A percentile compares a stretch with the other conserved stretches of the same genome.
These are phyloP conservation scores for Pemphredon lugubris DNA, from an alignment of 2,888 invertebrate species.

Conservation along the genomic window DNA sequence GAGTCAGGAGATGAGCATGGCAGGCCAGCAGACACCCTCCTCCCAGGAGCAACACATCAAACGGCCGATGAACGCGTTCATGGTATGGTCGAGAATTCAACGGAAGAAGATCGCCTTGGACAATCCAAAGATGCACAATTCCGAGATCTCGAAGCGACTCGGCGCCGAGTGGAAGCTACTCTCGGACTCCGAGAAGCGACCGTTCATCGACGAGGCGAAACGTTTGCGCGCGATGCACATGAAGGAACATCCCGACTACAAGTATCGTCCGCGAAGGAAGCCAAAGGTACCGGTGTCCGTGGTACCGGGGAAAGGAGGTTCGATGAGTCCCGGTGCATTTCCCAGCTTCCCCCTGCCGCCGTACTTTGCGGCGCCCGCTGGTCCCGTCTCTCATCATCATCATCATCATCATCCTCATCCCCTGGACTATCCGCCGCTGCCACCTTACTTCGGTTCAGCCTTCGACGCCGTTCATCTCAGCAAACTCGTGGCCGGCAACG, in stretches of 20 bases:
- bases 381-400: slow-evolving; percentile 81
- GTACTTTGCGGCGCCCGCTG: slow-evolving; percentile 85
- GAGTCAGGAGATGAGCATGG: slow-evolving; percentile 54
- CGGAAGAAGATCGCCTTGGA: slow-evolving; percentile 95
- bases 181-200: slow-evolving; percentile 92
- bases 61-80: slow-evolving; percentile 98
- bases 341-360: slow-evolving; percentile 85
- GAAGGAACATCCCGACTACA: slow-evolving; percentile 96
- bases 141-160: slow-evolving; percentile 94
- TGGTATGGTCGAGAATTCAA: slow-evolving; percentile 97
- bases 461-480: slow-evolving; percentile 86
- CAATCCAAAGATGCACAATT: slow-evolving; percentile 96
- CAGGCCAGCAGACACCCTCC: slow-evolving; percentile 21
- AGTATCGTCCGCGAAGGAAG: slow-evolving; percentile 93
- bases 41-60: slow-evolving; percentile 91
- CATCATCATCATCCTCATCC: slow-evolving; percentile 82
- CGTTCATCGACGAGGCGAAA: slow-evolving; percentile 98
- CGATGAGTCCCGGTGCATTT: slow-evolving; percentile 81
- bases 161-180: slow-evolving; percentile 97
- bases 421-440: slow-evolving; percentile 85
- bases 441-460: slow-evolving; percentile 89
- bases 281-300: slow-evolving; percentile 89
- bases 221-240: slow-evolving; percentile 92
- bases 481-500: slow-evolving; percentile 82
- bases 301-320: slow-evolving; percentile 80